A percentile compares a stretch with the other conserved stretches of the same genome.
Conservation (phyloP, 2,113 vertebrate genomes). For the Okapia johnstoni region DNA sequence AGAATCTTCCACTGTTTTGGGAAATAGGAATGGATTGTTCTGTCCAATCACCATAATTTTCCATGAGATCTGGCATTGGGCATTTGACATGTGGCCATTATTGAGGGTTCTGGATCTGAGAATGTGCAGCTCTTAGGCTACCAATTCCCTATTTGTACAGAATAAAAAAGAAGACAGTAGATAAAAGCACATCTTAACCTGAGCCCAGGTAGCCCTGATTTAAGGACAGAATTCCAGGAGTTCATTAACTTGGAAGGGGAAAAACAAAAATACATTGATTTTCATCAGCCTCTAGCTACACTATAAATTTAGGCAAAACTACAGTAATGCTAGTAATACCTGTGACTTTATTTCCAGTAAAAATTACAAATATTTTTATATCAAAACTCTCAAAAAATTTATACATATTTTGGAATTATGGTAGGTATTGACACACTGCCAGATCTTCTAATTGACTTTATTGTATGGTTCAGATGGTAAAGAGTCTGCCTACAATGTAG, state of each 20-base stretch:
- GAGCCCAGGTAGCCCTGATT: not conserved
- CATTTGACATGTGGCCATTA: not conserved
- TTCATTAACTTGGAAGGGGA: not conserved
- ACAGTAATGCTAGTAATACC: not conserved
- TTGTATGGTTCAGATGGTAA: not conserved
- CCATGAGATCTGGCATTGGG: not conserved
- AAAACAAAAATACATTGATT: not conserved
- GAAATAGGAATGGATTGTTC: not conserved
- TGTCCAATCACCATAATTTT: not conserved
- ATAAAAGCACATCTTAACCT: not conserved
- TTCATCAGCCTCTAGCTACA: not conserved
- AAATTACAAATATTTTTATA: not conserved
- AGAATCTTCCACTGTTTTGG: not conserved
- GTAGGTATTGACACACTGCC: not conserved
- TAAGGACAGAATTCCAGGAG: not conserved
- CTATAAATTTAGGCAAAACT: constrained; percentile 1
- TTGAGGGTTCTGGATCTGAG: not conserved
- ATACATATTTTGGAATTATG: not conserved
- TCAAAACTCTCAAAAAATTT: not conserved
- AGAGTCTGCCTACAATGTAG: not conserved
- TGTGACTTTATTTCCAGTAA: not conserved
- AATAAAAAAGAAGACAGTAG: not conserved
- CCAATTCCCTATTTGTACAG: not conserved
- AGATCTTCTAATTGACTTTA: not conserved
- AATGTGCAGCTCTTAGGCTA: not conserved